Evolutionary conservation across 2,797 vertebrate genomes (phyloP), one percentile per base, ranked within the genome.

Genomic region (Acanthurus tractus): DNA sequence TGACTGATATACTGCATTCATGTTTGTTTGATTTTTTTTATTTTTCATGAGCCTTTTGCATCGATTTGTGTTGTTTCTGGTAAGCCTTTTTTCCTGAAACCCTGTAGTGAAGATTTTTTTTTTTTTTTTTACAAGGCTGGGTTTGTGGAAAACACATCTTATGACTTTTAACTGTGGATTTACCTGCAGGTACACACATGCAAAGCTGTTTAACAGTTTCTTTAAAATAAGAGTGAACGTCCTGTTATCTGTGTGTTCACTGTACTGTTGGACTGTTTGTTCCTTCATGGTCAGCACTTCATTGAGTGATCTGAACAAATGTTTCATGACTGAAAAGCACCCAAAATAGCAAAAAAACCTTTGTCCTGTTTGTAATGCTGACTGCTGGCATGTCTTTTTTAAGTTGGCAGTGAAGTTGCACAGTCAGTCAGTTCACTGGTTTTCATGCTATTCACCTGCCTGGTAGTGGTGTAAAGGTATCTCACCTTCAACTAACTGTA

Each of bases 231-330:
- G 63, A 44, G 25, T n/a, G 40, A 34, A n/a, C 20, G 17, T 34
- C 54, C 38, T 45, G 20, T 15, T n/a, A 22, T 15, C 23, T 66
- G 17, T 67, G 63, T 8, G 1, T 34, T 34, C 23, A 4, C 13
- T 57, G 63, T 12, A 17, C 29, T 57, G 20, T 57, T 73, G 63
- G 12, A 17, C 29, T 57, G 20, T 57, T 73, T 61, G 20, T 20
- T 59, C 3, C 13, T 4, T 55, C 10, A 12, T 45, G 40, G 6
- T 63, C 34, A 49, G 52, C 20, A 49, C 7, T 20, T 20, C 9
- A 40, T 20, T 9, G 48, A 53, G 56, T 11, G 18, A 13, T 22
- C 34, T 69, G 50, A 42, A 52, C 45, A 70, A 56, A 55, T 70
- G 36, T 34, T 76, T n/a, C 12, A 50, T 34, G 9, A 4, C 12